Base-by-base conservation (phyloP, 2,888 invertebrate genomes). In the Trisateles emortualis region DNA sequence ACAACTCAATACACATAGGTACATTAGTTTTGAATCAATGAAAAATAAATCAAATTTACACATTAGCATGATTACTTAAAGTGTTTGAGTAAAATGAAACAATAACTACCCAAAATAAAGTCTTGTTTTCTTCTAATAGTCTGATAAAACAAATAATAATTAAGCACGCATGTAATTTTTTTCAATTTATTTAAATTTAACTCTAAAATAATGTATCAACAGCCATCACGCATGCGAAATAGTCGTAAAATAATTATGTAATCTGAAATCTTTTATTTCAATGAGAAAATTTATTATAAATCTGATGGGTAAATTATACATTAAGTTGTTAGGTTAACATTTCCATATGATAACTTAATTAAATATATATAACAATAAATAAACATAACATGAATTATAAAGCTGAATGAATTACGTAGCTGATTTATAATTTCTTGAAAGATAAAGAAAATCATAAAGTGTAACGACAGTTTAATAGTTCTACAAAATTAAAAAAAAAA, bases 301-400 rank as follows among this genome's bases (percentile, higher is more conserved):
- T 17, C 5, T 19, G 46, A 29, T 46, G 41, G 41, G 24, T 52
- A 36, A 49, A 45, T 36, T 41, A 50, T 41, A 55, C 50, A 35
- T 45, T 36, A 48, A 22, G 17, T 43, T 52, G 36, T 55, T 55
- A 32, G 54, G 5, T 45, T 41, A 45, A 50, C 36, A 50, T 55
- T 50, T 50, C 41, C 55, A 55, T 50, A 49, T 45, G 35, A 50
- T 49, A 50, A 45, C 30, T 42, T 32, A 46, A 42, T 46, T 46
- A 42, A 55, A 55, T 19, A 32, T n/a, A 45, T 45, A 40, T 43
- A 41, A 49, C 29, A 53, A 41, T 56, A 52, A 46, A 52, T 58
- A 46, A 33, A 56, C 39, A 58, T 51, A 19, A 46, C 40, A 44
- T 36, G 22, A 46, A 35, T 41, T 47, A 46, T 36, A 38, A 42